Base-by-base conservation (phyloP, 2,888 invertebrate genomes). In the Cryptocheilus praepositus region DNA sequence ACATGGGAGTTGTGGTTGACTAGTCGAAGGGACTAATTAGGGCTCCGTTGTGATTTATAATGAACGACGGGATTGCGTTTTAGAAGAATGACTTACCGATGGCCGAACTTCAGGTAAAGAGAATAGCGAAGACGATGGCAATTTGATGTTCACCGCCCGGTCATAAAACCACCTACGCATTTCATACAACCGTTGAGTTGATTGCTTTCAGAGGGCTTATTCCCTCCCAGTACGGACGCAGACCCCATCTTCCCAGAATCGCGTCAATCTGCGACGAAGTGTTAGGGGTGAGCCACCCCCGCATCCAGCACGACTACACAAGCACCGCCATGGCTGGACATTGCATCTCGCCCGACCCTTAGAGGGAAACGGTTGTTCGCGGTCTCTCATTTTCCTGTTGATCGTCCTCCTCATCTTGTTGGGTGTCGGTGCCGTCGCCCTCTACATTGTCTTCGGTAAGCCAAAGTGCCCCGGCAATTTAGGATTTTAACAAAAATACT, bases 251-350 rank as follows among this genome's bases (percentile, higher is more conserved):
- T 86, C 86, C 46, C 87, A 88, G 65, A 88, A 87, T 80, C 85
- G 86, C 36, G 83, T 80, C 25, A 88, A 88, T 76, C 72, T 86
- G 7, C 83, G 88, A 25, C 80, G 86, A 67, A 87, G 87, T 71
- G 87, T 84, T 16, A 76, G 88, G 64, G 86, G 85, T 44, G 88
- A 87, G 64, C 86, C 88, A 36, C 83, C 87, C 44, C 86, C 87
- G 46, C 84, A 86, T 74, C 86, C 86, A 19, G 86, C 88, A 5
- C 76, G 81, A 57, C 78, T 88, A 11, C 83, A 79, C n/a, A 88
- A 88, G 67, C 84, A 86, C 72, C 83, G 87, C 52, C 85, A 83
- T 64, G 88, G 88, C 25, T 88, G 88, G 88, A 88, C 86, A 0
- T 69, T 88, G 53, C 85, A 88, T 67, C 82, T 88, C 60, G 84